Evolutionary conservation across 2,888 invertebrate species (phyloP).

Genomic region (Galerucella calmariensis): DNA sequence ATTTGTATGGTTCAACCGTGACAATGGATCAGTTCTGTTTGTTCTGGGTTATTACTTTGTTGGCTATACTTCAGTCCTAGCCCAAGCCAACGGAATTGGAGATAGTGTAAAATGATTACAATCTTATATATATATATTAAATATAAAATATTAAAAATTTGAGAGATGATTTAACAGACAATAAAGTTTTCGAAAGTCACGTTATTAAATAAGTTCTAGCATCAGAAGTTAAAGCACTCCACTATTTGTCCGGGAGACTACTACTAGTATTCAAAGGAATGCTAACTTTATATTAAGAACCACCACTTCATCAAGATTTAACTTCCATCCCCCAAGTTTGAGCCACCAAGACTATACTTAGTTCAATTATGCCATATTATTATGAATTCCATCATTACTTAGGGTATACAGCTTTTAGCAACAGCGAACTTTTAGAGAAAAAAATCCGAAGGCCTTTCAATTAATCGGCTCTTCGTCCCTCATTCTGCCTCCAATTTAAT

Average conservation of each 20-base stretch:
- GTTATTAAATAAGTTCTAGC: neutral
- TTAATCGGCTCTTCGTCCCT: constrained; percentile 23
- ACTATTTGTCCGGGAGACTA: neutral
- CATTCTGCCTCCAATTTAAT: constrained; percentile 25
- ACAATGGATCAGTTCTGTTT: too few relatives aligned
- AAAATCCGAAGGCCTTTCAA: constrained; percentile 31
- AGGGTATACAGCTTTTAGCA: constrained; percentile 39
- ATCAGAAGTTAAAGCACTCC: neutral
- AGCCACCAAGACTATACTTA: constrained; percentile 40
- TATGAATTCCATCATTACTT: constrained; percentile 46
- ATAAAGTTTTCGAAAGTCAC: neutral
- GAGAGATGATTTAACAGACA: too few relatives aligned
- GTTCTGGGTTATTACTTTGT: too few relatives aligned
- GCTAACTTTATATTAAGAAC: constrained; percentile 45
- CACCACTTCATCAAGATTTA: constrained; percentile 48
- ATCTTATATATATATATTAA: too few relatives aligned
- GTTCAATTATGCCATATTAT: constrained; percentile 46
- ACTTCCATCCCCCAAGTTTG: constrained; percentile 42
- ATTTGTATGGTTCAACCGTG: too few relatives aligned
- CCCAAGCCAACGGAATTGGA: too few relatives aligned
- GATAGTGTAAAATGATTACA: too few relatives aligned
- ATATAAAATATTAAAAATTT: too few relatives aligned
- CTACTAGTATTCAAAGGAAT: constrained; percentile 44
- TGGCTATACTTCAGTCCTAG: too few relatives aligned
- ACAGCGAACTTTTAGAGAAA: constrained; percentile 39